Base-by-base conservation (phyloP, 2,888 invertebrate species). In the Tachina lurida region DNA sequence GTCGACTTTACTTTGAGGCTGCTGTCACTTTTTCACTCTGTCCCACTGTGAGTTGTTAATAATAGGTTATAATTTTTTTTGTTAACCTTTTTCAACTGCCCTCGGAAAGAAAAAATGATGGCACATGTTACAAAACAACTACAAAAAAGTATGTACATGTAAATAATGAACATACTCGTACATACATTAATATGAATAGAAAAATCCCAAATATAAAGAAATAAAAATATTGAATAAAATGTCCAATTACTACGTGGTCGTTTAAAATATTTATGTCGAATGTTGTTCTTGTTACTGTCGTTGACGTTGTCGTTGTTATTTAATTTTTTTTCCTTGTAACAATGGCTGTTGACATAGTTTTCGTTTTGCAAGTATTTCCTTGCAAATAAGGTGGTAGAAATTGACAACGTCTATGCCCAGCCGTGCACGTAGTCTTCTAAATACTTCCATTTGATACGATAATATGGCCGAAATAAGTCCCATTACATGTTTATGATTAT, bases 201-300 rank as follows among this genome's bases (percentile, higher is more conserved):
- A 31, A 58, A 68, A 58, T 56, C 7, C 13, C 2, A 60, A 62
- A 52, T 60, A 60, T n/a, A 67, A 19, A 67, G 17, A 56, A 47
- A 45, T 60, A 60, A 60, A 15, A 41, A 62, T 62, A 7, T 22
- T 10, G 13, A 68, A n/a, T 39, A 47, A 19, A 60, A 39, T 22
- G 58, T 54, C 45, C 31, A 52, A 70, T 45, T 58, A 67, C 70
- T 47, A 81, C 74, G 84, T 85, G 84, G 81, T 78, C 81, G 77
- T 56, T 81, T 81, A 74, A 85, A 78, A 85, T 84, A 81, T 85
- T 85, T 68, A 85, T 81, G 84, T 63, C 81, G 77, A 78, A 68
- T 58, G 62, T 68, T 81, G 78, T n/a, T 68, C 43, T 67, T 56
- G 60, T 47, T 79, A 41, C 41, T 71, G 47, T 22, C 73, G 60